These are phyloP conservation scores for Molothrus aeneus DNA, from an alignment of 2,797 vertebrate genomes.

Conservation along the genomic window DNA sequence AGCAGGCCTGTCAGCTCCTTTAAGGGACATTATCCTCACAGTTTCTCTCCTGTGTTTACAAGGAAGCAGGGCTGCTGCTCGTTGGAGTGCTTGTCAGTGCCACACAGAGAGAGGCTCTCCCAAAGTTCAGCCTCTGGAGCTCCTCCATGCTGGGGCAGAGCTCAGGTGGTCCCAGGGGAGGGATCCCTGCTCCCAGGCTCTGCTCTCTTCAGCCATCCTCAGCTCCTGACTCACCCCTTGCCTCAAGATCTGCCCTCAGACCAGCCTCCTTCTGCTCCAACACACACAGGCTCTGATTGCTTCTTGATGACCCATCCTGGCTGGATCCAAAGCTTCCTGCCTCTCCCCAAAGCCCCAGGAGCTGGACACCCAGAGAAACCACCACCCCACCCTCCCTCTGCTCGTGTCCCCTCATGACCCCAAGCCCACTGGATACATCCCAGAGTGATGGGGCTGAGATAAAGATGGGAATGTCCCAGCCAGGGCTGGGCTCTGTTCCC, in stretches of 20 bases:
- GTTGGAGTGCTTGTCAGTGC: neutral
- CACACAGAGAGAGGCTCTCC: neutral
- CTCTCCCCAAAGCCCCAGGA: neutral
- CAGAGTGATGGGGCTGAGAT: neutral
- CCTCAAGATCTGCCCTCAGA: neutral
- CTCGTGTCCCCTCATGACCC: neutral
- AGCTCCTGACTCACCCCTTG: neutral
- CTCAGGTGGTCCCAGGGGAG: rapidly evolving
- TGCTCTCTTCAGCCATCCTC: neutral
- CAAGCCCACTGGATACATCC: neutral
- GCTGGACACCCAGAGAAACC: neutral
- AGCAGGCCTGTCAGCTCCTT: conserved; percentile 40
- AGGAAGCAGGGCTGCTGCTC: neutral
- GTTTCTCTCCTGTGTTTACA: neutral
- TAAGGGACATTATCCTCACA: neutral
- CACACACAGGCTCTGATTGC: neutral
- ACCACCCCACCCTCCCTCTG: neutral
- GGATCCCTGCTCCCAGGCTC: neutral
- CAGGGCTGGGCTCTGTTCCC: neutral
- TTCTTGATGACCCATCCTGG: neutral
- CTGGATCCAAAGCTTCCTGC: neutral
- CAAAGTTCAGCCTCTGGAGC: neutral
- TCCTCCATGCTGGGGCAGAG: neutral
- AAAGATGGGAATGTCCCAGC: rapidly evolving
- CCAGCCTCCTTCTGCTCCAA: neutral